These are phyloP conservation scores for Tachystola acroxantha DNA, from an alignment of 2,888 invertebrate genomes.

Conservation along the genomic window DNA sequence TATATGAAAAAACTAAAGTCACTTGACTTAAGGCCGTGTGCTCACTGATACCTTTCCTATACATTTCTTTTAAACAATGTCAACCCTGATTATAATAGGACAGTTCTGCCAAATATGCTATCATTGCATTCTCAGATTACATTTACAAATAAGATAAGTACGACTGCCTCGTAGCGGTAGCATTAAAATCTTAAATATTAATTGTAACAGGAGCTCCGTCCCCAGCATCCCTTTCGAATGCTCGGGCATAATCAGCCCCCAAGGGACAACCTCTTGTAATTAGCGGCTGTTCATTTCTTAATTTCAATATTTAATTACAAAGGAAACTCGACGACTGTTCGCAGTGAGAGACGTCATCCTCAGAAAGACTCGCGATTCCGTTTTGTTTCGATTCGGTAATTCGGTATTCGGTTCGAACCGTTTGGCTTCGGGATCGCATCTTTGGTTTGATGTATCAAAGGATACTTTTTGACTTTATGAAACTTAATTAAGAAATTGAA, in stretches of 20 bases:
- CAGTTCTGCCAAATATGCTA: too few species aligned
- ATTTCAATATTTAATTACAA: conserved; percentile 80
- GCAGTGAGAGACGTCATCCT: conserved; percentile 72
- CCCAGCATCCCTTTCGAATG: conserved; percentile 65
- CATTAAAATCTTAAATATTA: conserved; percentile 69
- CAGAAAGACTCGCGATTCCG: conserved; percentile 65
- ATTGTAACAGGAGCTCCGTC: conserved; percentile 54
- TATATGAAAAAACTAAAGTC: too few species aligned
- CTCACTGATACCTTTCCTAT: too few species aligned
- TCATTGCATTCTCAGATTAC: too few species aligned
- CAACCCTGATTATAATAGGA: too few species aligned
- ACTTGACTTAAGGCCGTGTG: too few species aligned
- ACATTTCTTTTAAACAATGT: too few species aligned
- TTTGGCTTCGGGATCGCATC: conserved; percentile 59
- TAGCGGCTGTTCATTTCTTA: conserved; percentile 80
- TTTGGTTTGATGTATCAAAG: conserved; percentile 56
- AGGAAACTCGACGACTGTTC: conserved; percentile 76
- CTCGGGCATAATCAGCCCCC: conserved; percentile 71
- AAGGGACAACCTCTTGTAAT: conserved; percentile 77
- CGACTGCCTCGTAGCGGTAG: conserved; percentile 26
- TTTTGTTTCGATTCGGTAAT: conserved; percentile 65
- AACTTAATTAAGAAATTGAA: not conserved
- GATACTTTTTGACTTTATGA: conserved; percentile 29
- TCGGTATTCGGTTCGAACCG: too few species aligned
- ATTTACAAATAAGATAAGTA: too few species aligned